These are phyloP conservation scores for Lutjanus erythropterus DNA, from an alignment of 2,113 vertebrate genomes.

Conservation along the genomic window DNA sequence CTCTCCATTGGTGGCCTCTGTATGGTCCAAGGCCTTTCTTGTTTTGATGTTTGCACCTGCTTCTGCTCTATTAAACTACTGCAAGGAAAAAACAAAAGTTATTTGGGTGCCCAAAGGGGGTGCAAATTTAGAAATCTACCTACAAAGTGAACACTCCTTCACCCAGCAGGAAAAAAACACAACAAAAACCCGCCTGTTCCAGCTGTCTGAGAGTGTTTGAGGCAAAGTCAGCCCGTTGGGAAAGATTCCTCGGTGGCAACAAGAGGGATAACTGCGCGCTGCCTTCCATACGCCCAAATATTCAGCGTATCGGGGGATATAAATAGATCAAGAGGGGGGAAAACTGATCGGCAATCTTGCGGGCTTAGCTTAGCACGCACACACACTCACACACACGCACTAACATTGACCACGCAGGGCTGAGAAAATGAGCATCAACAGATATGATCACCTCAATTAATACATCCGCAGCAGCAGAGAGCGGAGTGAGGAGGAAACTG, in stretches of 20 bases:
- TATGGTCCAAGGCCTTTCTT: conserved; percentile 38
- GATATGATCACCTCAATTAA: conserved; percentile 81
- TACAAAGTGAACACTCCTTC: conserved; percentile 55
- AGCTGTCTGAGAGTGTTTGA: conserved; percentile 65
- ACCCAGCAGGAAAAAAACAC: background rate
- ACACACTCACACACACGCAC: conserved; percentile 30
- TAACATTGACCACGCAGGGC: conserved; percentile 64
- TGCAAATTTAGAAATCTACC: conserved; percentile 55
- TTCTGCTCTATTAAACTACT: conserved; percentile 41
- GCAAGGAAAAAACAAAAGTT: conserved; percentile 72
- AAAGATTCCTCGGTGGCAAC: conserved; percentile 75
- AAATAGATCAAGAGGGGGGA: conserved; percentile 75
- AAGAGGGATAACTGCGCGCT: conserved; percentile 63
- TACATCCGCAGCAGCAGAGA: conserved; percentile 84
- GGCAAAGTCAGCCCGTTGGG: conserved; percentile 65
- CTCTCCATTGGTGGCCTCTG: conserved; percentile 54
- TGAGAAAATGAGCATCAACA: conserved; percentile 80
- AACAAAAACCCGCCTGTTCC: conserved; percentile 5
- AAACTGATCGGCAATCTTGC: conserved; percentile 73
- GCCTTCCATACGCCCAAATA: conserved; percentile 71
- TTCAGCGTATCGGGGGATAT: conserved; percentile 68
- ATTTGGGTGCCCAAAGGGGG: conserved; percentile 7
- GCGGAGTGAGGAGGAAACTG: conserved; percentile 69
- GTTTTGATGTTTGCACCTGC: conserved; percentile 14
- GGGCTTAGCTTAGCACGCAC: conserved; percentile 50